Conservation (phyloP, 2,888 invertebrate genomes). For the Drosophila testacea region DNA sequence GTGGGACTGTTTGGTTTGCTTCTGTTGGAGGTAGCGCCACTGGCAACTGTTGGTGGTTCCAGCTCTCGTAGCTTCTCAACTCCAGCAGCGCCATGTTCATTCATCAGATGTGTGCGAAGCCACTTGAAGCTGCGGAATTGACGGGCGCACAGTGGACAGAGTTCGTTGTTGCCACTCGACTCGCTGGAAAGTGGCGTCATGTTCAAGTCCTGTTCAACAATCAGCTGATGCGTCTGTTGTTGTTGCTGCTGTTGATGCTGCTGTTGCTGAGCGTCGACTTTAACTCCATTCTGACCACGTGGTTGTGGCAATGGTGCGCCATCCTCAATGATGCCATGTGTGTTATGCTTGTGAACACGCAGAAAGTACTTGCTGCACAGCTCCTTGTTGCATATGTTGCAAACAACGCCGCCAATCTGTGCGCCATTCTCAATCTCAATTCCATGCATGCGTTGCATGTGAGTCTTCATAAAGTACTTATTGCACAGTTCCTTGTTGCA, state of each 20-base stretch:
- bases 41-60: constrained; percentile 57
- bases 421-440: constrained; percentile 97
- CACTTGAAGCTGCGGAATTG: constrained; percentile 95
- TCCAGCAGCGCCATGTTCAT: constrained; percentile 91
- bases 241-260: constrained; percentile 55
- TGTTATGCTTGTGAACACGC: constrained; percentile 98
- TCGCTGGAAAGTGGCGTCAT: constrained; percentile 86
- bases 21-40: constrained; percentile 3
- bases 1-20: constrained; percentile 84
- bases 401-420: constrained; percentile 96
- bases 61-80: constrained; percentile 84
- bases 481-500: constrained; percentile 99
- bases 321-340: constrained; percentile 97
- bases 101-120: constrained; percentile 93
- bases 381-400: constrained; percentile 99
- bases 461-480: constrained; percentile 99
- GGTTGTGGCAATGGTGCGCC: constrained; percentile 87
- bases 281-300: constrained; percentile 82
- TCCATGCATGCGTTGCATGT: constrained; percentile 99
- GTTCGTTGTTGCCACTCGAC: constrained; percentile 90
- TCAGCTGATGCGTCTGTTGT: constrained; percentile 55
- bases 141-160: constrained; percentile 94
- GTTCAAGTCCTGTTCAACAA: constrained; percentile 57
- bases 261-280: constrained; percentile 63
- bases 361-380: constrained; percentile 99